Evolutionary conservation across 2,888 invertebrate species (phyloP), one percentile per base, ranked within the genome.

Genomic region (Drosophila prostipennis): DNA sequence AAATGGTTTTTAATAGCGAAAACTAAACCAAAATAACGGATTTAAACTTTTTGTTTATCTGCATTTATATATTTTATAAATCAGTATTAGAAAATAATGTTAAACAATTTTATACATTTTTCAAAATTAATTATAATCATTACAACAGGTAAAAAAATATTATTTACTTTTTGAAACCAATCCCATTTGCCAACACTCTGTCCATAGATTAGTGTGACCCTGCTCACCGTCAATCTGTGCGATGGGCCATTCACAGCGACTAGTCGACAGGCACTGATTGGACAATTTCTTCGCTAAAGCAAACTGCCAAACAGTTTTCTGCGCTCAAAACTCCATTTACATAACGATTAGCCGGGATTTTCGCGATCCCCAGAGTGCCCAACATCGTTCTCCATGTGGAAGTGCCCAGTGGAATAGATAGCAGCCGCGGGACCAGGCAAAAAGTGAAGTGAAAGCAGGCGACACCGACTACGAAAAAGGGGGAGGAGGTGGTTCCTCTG

Each of bases 261-360:
- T 37, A 43, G 45, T 34, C 63, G 36, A 64, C 63, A 61, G 52
- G 71, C 71, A 84, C 73, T 60, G 76, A 80, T 82, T 81, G 86
- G 77, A 58, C 72, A 64, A 58, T 69, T 72, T 80, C 68, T 73
- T 67, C 42, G 58, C 58, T 61, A 72, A 80, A 74, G 40, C 63
- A 52, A 64, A 64, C 49, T 61, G 23, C 45, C 36, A 52, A 49
- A 63, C 43, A 59, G 46, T 68, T 75, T 74, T 42, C 45, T 37
- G 48, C 48, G 10, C 34, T 63, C 48, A 37, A 14, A 42, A 36
- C 26, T 23, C 46, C 19, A 60, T 73, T 82, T 68, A 46, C 23
- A 42, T 55, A 80, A 71, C 49, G 19, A 45, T 34, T 46, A 11
- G 5, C 16, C 6, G 45, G 37, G 14, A 26, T 48, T 13, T 10